These are phyloP conservation scores for Nerophis lumbriciformis DNA, from an alignment of 2,113 vertebrate species.

Conservation along the genomic window DNA sequence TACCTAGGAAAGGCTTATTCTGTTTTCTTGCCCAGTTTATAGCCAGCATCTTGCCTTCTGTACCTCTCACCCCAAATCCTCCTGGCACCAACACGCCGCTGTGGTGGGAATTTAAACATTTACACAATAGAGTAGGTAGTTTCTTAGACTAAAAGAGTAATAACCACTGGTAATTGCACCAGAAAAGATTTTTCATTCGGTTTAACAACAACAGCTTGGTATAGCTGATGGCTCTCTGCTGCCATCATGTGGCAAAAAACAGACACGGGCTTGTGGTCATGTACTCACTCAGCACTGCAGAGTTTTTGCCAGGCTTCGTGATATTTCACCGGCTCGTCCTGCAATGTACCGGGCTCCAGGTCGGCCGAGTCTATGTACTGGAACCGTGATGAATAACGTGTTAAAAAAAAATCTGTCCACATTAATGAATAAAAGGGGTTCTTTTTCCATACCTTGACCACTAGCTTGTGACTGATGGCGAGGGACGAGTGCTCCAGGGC, in stretches of 20 bases:
- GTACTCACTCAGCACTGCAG: constrained; percentile 87
- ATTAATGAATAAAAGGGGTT: not conserved
- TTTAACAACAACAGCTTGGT: not conserved
- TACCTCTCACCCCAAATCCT: constrained; percentile 92
- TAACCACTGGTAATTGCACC: not conserved
- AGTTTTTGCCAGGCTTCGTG: constrained; percentile 97
- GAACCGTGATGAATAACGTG: constrained; percentile 9
- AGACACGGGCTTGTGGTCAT: not conserved
- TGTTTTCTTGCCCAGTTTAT: constrained; percentile 94
- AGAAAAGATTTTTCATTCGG: not conserved
- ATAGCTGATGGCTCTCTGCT: constrained; percentile 11
- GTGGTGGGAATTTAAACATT: constrained; percentile 16
- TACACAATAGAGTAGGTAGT: too few species aligned
- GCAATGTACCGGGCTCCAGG: constrained; percentile 77
- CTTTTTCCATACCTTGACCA: constrained; percentile 81
- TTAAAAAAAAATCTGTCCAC: not conserved
- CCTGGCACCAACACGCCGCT: constrained; percentile 93
- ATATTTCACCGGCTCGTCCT: constrained; percentile 91
- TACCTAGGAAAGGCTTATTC: constrained; percentile 93
- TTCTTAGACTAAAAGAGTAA: not conserved
- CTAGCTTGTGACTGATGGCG: constrained; percentile 92
- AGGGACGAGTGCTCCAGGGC: constrained; percentile 92
- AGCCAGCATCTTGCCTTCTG: constrained; percentile 96
- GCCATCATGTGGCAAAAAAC: constrained; percentile 26
- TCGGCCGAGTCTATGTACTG: constrained; percentile 96